A percentile compares a stretch with the other conserved stretches of the same genome.
phyloP scores from a whole-genome alignment of 2,113 vertebrate genomes.

The Myiozetetes cayanensis region DNA sequence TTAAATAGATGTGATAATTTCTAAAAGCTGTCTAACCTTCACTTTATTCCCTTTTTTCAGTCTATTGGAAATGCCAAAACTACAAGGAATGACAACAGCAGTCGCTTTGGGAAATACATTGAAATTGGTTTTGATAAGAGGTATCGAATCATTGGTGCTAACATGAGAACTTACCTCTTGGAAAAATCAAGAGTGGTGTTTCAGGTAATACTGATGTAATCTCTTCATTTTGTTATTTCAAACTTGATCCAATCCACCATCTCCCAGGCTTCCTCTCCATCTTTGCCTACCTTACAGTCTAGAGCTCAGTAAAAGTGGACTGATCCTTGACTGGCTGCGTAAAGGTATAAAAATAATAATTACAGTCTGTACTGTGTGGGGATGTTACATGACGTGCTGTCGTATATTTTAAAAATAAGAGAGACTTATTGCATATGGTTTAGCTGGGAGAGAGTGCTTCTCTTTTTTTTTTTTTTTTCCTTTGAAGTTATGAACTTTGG shows the following conservation, averaged over 20 bases:
- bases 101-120: slow-evolving; percentile 98
- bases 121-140: slow-evolving; percentile 96
- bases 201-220: slow-evolving; percentile 80
- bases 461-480: not conserved
- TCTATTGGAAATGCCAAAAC: slow-evolving; percentile 98
- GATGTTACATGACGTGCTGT: not conserved
- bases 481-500: not conserved
- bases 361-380: not conserved
- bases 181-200: slow-evolving; percentile 98
- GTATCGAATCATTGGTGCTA: slow-evolving; percentile 93
- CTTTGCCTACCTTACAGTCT: not conserved
- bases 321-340: not conserved
- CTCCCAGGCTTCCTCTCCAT: not conserved
- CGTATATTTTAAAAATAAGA: not conserved
- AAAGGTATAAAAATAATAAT: not conserved
- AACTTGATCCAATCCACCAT: not conserved
- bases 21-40: not conserved
- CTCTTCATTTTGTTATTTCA: not conserved
- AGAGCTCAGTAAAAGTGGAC: not conserved
- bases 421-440: not conserved
- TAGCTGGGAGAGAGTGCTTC: not conserved
- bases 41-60: slow-evolving; percentile 64
- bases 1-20: not conserved
- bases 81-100: slow-evolving; percentile 98
- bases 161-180: slow-evolving; percentile 98